These are phyloP conservation scores for Mionectes olivaceus DNA, from an alignment of 2,797 vertebrate genomes.

Conservation along the genomic window DNA sequence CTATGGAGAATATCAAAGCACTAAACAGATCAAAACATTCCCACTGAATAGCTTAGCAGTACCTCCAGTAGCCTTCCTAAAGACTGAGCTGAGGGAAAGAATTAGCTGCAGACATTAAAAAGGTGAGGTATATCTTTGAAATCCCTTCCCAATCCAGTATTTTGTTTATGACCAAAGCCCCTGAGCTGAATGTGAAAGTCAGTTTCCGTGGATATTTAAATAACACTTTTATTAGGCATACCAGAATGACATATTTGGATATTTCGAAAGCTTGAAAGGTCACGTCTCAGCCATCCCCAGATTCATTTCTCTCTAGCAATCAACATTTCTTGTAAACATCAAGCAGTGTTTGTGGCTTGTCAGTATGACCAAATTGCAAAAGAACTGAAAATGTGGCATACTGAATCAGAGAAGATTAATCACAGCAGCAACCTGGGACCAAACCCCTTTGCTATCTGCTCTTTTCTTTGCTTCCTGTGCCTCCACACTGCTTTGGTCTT, in stretches of 20 bases:
- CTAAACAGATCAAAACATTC: not conserved
- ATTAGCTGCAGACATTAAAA: slow-evolving; percentile 31
- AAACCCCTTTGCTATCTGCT: not conserved
- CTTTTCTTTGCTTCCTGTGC: not conserved
- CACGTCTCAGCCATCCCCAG: slow-evolving; percentile 2
- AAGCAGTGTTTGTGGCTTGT: slow-evolving; percentile 13
- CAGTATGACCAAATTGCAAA: slow-evolving; percentile 5
- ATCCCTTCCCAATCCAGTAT: slow-evolving; percentile 9
- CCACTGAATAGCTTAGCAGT: not conserved
- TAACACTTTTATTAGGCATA: slow-evolving; percentile 16
- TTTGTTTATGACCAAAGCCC: slow-evolving; percentile 26
- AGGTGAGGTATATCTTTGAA: slow-evolving; percentile 10
- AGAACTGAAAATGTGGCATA: not conserved
- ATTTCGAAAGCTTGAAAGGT: slow-evolving; percentile 44
- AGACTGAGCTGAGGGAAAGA: not conserved
- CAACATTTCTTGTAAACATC: slow-evolving; percentile 24
- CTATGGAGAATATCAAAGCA: not conserved
- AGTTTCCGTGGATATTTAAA: slow-evolving; percentile 54
- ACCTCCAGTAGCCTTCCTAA: not conserved
- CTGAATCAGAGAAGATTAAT: slow-evolving; percentile 13
- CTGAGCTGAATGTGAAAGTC: not conserved
- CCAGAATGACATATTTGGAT: slow-evolving; percentile 29
- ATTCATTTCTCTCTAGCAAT: slow-evolving; percentile 47
- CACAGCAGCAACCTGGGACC: not conserved
- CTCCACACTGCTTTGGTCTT: not conserved